A percentile compares a stretch with the other conserved stretches of the same genome.
Conservation (phyloP, 1,140 invertebrate species). For the Dinoponera quadriceps region DNA sequence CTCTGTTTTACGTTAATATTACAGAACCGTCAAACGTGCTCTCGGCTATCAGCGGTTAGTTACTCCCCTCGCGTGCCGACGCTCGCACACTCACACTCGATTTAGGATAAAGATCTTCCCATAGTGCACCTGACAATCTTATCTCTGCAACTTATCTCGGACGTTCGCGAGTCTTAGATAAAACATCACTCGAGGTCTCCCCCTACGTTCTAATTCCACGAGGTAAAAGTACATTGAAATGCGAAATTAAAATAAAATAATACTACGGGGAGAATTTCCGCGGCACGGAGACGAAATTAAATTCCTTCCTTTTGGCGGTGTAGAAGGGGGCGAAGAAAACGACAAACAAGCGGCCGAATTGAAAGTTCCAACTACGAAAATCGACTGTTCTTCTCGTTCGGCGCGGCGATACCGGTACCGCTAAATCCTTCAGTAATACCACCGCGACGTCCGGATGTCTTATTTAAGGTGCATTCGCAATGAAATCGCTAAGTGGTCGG, state of each 20-base stretch:
- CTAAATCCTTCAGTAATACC: constrained; percentile 38
- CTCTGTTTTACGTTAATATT: constrained; percentile 33
- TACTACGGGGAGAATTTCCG: background rate
- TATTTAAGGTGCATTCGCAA: constrained; percentile 51
- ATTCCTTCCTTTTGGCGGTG: background rate
- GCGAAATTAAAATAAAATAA: too few relatives aligned
- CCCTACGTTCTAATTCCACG: background rate
- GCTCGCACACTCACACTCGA: background rate
- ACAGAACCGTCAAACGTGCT: background rate
- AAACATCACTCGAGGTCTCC: background rate
- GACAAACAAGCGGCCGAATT: background rate
- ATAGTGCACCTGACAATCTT: too few relatives aligned
- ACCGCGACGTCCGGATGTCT: constrained; percentile 30
- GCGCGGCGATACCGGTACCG: background rate
- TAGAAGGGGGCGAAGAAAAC: background rate
- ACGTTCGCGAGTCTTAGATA: background rate
- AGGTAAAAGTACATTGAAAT: background rate
- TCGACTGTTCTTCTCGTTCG: constrained; percentile 31
- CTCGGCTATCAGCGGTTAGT: background rate
- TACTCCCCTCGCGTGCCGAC: constrained; percentile 1
- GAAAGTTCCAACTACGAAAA: constrained; percentile 1
- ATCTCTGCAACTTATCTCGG: background rate
- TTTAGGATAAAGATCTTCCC: background rate
- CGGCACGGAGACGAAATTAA: background rate
- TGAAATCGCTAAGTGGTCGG: constrained; percentile 33